Conservation (phyloP, 2,888 invertebrate genomes). For the Eupithecia tripunctaria region DNA sequence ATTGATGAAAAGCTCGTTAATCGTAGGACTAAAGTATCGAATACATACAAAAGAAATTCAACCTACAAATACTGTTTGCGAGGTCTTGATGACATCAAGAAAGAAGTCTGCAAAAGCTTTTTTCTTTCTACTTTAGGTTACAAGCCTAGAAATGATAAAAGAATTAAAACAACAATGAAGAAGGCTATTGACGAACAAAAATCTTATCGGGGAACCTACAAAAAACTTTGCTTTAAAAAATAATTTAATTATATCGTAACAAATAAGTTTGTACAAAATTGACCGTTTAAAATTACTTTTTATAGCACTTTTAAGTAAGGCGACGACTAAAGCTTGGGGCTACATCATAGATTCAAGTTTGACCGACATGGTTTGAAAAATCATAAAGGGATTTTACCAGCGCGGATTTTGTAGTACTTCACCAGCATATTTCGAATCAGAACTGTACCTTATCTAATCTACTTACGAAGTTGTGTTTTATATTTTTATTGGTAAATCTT, state of each 20-base stretch:
- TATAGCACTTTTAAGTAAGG: too few species aligned
- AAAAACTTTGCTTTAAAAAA: background rate
- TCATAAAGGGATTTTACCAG: background rate
- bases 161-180: background rate
- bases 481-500: too few species aligned
- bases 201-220: background rate
- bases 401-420: background rate
- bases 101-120: slow-evolving; percentile 3
- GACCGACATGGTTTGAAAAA: background rate
- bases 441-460: background rate
- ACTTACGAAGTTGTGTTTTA: too few species aligned
- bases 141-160: background rate
- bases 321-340: too few species aligned
- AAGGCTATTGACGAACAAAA: background rate
- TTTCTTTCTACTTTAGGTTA: slow-evolving; percentile 1
- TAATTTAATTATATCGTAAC: too few species aligned
- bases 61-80: background rate
- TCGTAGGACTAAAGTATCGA: background rate
- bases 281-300: too few species aligned
- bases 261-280: too few species aligned
- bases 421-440: background rate
- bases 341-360: background rate
- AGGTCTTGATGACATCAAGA: background rate
- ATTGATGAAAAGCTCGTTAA: background rate
- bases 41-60: background rate